Percentiles rank a stretch among this genome's conserved stretches.
Conservation (phyloP, 2,797 vertebrate species). For the Orestias chungarensis region DNA sequence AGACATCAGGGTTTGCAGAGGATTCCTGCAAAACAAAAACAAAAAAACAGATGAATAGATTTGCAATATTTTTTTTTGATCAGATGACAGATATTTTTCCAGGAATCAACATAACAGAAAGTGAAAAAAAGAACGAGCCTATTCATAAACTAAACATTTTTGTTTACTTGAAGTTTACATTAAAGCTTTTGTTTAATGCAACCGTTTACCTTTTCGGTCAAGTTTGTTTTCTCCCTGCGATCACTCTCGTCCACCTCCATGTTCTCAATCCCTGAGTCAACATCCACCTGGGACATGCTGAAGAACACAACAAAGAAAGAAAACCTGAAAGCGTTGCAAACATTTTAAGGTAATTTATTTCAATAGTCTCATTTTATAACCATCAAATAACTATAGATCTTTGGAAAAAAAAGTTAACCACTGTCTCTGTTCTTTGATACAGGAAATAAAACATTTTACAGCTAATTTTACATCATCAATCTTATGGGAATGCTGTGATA, state of each 20-base stretch:
- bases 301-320: conserved; percentile 60
- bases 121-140: conserved; percentile 16
- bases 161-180: conserved; percentile 10
- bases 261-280: conserved; percentile 99
- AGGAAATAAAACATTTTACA: not conserved
- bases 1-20: conserved; percentile 88
- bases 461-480: not conserved
- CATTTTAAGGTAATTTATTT: not conserved
- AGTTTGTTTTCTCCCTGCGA: conserved; percentile 94
- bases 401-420: not conserved
- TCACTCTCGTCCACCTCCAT: conserved; percentile 99
- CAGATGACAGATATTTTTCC: not conserved
- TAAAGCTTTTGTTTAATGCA: not conserved
- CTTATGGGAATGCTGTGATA: not conserved
- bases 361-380: conserved; percentile 5
- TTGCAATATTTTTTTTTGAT: not conserved
- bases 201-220: conserved; percentile 90
- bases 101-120: conserved; percentile 14
- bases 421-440: not conserved
- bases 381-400: not conserved
- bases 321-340: not conserved
- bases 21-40: conserved; percentile 83
- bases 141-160: conserved; percentile 31
- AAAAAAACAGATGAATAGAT: too few species aligned
- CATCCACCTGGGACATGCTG: conserved; percentile 99